These are phyloP conservation scores for Eriocheir sinensis DNA, from an alignment of 1,140 invertebrate genomes.

Conservation along the genomic window DNA sequence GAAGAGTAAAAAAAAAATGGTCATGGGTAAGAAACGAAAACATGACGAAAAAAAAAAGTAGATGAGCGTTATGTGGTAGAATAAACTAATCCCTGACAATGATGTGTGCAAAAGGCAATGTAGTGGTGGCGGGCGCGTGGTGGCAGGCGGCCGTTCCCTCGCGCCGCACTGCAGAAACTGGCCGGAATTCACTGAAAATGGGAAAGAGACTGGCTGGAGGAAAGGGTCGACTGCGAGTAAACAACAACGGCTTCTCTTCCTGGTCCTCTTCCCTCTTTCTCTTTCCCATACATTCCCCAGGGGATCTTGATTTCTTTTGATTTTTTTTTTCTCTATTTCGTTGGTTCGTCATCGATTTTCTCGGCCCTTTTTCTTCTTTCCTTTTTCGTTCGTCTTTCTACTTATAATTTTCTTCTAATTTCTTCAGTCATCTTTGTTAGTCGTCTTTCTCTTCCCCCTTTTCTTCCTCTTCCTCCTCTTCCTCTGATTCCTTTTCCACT, in stretches of 20 bases:
- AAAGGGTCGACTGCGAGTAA: conserved; percentile 42
- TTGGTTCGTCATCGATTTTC: too few species aligned
- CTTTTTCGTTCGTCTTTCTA: too few species aligned
- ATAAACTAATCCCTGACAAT: too few species aligned
- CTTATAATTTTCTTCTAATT: neutral
- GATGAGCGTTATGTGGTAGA: too few species aligned
- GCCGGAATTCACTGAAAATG: conserved; percentile 68
- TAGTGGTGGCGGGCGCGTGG: neutral
- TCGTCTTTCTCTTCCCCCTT: neutral
- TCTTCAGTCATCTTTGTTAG: too few species aligned
- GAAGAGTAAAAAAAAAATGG: neutral
- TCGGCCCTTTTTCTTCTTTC: neutral
- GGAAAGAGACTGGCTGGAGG: conserved; percentile 54
- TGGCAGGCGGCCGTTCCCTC: neutral
- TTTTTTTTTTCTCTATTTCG: too few species aligned
- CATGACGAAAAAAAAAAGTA: too few species aligned
- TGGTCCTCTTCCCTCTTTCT: neutral
- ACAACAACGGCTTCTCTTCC: neutral
- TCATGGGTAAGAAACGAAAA: too few species aligned
- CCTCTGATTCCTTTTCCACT: neutral
- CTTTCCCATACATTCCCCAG: too few species aligned
- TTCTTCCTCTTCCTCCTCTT: neutral
- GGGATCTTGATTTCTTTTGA: too few species aligned
- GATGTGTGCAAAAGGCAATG: too few species aligned
- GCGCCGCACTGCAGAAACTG: conserved; percentile 67